phyloP scores from a whole-genome alignment of 1,140 invertebrate species.

The Brachionus rubens region DNA sequence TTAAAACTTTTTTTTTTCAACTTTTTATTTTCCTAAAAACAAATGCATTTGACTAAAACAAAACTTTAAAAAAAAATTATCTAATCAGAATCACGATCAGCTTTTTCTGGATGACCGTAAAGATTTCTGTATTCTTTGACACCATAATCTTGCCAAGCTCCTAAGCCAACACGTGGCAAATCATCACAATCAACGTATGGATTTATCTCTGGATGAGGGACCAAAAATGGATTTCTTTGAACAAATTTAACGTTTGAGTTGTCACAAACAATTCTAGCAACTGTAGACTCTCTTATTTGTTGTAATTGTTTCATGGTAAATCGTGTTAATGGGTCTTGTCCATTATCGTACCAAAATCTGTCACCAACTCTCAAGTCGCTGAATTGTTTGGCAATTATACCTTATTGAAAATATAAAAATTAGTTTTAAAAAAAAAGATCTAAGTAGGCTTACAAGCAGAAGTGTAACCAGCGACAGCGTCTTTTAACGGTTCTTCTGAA shows the following conservation, averaged over 20 bases:
- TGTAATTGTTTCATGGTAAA: background rate
- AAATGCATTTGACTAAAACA: background rate
- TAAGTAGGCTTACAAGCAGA: constrained; percentile 70
- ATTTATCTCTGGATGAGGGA: background rate
- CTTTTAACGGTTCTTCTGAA: constrained; percentile 76
- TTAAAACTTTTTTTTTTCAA: background rate
- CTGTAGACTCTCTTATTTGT: background rate
- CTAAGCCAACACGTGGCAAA: background rate
- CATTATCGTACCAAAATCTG: constrained; percentile 86
- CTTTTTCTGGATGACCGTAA: too few relatives aligned
- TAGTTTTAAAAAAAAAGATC: background rate
- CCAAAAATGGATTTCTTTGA: constrained; percentile 8
- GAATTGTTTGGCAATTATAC: constrained; percentile 85
- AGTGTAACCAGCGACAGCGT: constrained; percentile 85
- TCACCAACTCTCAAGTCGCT: constrained; percentile 81
- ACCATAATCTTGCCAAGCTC: constrained; percentile 14
- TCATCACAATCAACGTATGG: background rate
- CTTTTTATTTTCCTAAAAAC: background rate
- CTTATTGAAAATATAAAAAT: background rate
- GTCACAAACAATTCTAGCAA: constrained; percentile 34
- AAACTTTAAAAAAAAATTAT: background rate
- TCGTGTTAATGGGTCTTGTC: background rate
- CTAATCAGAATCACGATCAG: too few relatives aligned
- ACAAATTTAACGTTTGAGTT: constrained; percentile 4
- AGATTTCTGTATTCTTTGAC: background rate